Evolutionary conservation across 2,797 vertebrate genomes (phyloP).

Genomic region (Thamnophis elegans): DNA sequence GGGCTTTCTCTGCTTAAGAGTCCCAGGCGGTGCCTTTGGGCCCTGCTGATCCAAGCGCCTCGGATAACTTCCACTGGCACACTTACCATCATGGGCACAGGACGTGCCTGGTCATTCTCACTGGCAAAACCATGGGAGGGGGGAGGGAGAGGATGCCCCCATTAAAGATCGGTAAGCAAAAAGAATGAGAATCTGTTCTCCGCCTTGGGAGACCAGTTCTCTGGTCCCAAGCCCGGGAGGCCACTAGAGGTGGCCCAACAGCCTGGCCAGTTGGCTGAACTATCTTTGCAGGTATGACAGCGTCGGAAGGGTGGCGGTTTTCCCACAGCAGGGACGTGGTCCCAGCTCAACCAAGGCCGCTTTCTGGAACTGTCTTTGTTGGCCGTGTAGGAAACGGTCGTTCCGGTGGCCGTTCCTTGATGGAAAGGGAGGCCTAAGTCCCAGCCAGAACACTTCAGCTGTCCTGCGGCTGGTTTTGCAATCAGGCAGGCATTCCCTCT

Average conservation of each 20-base stretch:
- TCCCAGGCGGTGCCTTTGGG: neutral
- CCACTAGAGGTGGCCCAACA: neutral
- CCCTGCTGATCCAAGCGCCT: neutral
- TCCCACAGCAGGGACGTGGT: neutral
- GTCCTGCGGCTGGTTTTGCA: neutral
- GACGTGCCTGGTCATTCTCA: neutral
- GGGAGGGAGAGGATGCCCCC: neutral
- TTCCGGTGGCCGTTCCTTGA: neutral
- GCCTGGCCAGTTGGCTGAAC: neutral
- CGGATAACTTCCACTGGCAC: neutral
- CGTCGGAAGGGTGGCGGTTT: fast-evolving
- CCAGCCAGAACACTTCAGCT: neutral
- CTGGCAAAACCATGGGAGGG: neutral
- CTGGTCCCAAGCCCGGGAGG: neutral
- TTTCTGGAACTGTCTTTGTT: neutral
- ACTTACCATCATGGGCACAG: neutral
- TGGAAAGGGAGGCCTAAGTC: neutral
- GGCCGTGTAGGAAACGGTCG: neutral
- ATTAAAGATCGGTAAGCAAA: neutral
- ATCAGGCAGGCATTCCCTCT: neutral
- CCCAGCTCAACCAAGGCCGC: neutral
- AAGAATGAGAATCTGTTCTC: neutral
- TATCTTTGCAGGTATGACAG: neutral
- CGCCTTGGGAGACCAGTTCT: neutral
- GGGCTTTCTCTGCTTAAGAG: neutral